Base-by-base conservation (phyloP, 1,140 invertebrate genomes). In the Drosophila funebris region DNA sequence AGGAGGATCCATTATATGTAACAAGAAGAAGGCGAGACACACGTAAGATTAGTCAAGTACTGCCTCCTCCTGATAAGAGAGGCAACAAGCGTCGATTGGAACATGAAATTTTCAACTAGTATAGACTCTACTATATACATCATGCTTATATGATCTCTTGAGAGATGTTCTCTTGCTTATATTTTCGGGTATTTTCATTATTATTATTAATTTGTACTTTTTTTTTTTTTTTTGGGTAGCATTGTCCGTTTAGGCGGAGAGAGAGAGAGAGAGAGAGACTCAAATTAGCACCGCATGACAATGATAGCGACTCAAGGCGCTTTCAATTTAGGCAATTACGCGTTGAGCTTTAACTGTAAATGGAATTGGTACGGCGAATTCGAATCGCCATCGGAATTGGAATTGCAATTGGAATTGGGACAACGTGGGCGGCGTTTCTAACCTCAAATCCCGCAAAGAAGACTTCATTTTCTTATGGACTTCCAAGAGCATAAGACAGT, bases 251-350 rank as follows among this genome's bases (percentile, higher is more conserved):
- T 61, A 50, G 68, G 58, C 58, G 29, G 16, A 56, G 9, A n/a
- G n/a, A n/a, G n/a, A n/a, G n/a, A n/a, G n/a, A n/a, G n/a, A n/a
- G n/a, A n/a, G n/a, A n/a, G n/a, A 36, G 67, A 18, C 22, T 68
- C 72, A 71, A 88, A 87, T 87, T 87, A 75, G 66, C 76, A 61
- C 61, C 81, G 64, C 81, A 78, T 81, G 77, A 48, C 71, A 82
- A 78, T 87, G 83, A 87, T 87, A 88, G 83, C 78, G 71, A 72
- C 83, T 83, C 83, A 88, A 88, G 83, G 83, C 78, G 73, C 41
- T 88, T 88, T 88, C 83, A 88, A 88, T 88, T 88, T 76, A 88
- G 70, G 46, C 83, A 88, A 88, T 88, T 88, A 74, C 78, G 76
- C 75, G 88, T 78, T 58, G 54, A 60, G 53, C 60, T 60, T n/a